Conservation (phyloP, 2,888 invertebrate species). For the Stenotaenia linearis region DNA sequence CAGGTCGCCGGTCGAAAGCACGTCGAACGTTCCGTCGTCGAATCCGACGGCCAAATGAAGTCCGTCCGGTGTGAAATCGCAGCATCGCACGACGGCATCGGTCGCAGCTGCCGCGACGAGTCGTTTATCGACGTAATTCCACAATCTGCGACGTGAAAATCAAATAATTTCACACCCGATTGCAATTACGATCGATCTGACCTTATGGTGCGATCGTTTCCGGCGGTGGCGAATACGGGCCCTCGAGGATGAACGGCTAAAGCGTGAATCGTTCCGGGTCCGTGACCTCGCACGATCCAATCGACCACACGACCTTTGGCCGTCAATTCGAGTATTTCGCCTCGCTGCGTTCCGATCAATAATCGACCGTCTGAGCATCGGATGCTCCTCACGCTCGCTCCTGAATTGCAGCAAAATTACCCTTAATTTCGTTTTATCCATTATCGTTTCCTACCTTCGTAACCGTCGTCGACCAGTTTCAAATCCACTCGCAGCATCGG, state of each 20-base stretch:
- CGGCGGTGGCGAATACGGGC: constrained; percentile 46
- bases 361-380: constrained; percentile 43
- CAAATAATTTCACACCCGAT: no score
- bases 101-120: constrained; percentile 45
- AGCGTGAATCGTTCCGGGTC: constrained; percentile 50
- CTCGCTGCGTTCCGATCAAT: constrained; percentile 48
- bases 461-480: neutral
- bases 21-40: constrained; percentile 45
- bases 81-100: constrained; percentile 45
- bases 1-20: constrained; percentile 41
- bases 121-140: constrained; percentile 44
- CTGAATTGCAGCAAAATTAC: neutral
- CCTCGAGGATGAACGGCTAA: constrained; percentile 46
- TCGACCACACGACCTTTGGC: constrained; percentile 28
- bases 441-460: constrained; percentile 21
- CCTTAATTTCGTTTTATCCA: no score
- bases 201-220: constrained; percentile 48
- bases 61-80: constrained; percentile 48
- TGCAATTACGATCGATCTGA: no score
- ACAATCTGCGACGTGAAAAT: no score
- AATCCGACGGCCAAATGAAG: constrained; percentile 47
- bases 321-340: constrained; percentile 47
- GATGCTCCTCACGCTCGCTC: constrained; percentile 19
- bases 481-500: constrained; percentile 33
- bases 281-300: constrained; percentile 46